phyloP scores from a whole-genome alignment of 2,113 vertebrate species.

The Aegypius monachus region DNA sequence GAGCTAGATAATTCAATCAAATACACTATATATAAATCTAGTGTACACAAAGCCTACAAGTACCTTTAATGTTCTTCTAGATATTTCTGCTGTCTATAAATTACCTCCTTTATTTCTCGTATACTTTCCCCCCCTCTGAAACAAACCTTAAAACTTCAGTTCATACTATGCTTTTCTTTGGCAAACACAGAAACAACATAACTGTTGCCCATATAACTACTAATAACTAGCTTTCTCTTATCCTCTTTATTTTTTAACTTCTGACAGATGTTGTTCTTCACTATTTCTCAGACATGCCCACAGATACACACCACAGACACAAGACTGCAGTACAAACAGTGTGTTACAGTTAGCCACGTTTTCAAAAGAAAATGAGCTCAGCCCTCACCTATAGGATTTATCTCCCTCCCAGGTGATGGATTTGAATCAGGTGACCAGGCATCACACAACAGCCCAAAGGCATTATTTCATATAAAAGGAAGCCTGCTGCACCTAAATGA shows the following conservation, averaged over 20 bases:
- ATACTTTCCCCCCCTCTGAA: rapidly evolving
- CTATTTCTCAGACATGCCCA: rapidly evolving
- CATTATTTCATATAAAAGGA: not conserved
- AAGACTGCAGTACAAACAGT: not conserved
- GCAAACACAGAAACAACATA: not conserved
- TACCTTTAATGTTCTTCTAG: not conserved
- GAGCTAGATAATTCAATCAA: not conserved
- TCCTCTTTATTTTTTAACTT: not conserved
- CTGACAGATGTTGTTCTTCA: too few relatives aligned
- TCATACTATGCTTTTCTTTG: not conserved
- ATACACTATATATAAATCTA: not conserved
- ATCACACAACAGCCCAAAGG: not conserved
- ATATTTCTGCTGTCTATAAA: not conserved
- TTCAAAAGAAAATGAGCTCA: not conserved
- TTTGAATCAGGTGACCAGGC: not conserved
- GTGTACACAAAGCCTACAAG: not conserved
- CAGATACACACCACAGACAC: too few relatives aligned
- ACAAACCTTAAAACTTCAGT: not conserved
- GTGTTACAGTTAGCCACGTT: rapidly evolving
- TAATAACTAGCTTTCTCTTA: rapidly evolving
- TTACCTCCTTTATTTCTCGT: not conserved
- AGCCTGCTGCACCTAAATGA: not conserved
- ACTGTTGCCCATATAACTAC: rapidly evolving
- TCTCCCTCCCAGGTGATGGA: not conserved
- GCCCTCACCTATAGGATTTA: not conserved